Conservation (phyloP, 1,140 invertebrate species). For the Kradibia gibbosae region DNA sequence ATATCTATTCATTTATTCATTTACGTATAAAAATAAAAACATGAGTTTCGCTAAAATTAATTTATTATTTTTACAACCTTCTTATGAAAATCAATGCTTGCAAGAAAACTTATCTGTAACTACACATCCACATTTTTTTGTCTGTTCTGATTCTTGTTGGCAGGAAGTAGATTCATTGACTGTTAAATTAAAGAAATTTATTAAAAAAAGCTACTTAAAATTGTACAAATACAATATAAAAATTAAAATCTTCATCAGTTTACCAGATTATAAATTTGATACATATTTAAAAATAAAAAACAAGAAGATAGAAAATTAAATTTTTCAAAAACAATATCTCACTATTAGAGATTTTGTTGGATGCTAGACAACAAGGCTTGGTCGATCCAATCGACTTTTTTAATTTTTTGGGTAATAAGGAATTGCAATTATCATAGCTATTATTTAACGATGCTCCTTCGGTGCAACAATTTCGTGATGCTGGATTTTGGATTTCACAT, state of each 20-base stretch:
- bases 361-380: neutral
- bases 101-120: conserved; percentile 40
- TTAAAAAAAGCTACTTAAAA: too few relatives aligned
- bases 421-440: neutral
- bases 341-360: neutral
- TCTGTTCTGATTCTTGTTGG: neutral
- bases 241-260: neutral
- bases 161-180: neutral
- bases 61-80: neutral
- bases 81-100: neutral
- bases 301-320: neutral
- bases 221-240: too few relatives aligned
- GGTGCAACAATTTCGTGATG: neutral
- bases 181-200: neutral
- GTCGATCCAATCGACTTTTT: neutral
- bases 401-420: neutral
- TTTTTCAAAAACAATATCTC: neutral
- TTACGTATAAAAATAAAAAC: too few relatives aligned
- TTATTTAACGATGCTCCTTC: neutral
- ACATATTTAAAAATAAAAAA: neutral
- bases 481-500: neutral
- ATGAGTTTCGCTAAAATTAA: too few relatives aligned
- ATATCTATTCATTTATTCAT: too few relatives aligned
- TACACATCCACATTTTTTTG: conserved; percentile 57
- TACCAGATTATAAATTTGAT: neutral